Conservation (phyloP, 2,888 invertebrate genomes). For the Sarcophaga rosellei region DNA sequence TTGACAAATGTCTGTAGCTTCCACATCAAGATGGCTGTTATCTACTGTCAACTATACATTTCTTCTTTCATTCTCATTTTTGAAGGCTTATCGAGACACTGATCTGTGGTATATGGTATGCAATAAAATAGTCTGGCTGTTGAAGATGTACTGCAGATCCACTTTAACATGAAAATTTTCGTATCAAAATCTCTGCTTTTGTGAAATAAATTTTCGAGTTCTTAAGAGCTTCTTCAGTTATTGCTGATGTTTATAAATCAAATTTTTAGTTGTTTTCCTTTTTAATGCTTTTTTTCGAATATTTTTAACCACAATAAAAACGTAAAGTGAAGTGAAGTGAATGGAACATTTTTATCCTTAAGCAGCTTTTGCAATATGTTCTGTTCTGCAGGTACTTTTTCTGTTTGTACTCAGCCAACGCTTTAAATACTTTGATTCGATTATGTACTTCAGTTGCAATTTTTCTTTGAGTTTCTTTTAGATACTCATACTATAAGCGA, state of each 20-base stretch:
- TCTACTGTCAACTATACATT: too few relatives aligned
- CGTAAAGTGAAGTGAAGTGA: background rate
- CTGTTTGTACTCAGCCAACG: conserved; percentile 23
- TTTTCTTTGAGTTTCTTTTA: background rate
- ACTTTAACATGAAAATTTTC: too few relatives aligned
- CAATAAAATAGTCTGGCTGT: too few relatives aligned
- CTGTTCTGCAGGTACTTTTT: conserved; percentile 3
- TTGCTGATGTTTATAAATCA: background rate
- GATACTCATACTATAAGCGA: background rate
- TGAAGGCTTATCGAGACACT: too few relatives aligned
- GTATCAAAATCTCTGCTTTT: too few relatives aligned
- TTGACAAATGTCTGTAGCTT: too few relatives aligned
- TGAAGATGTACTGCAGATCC: too few relatives aligned
- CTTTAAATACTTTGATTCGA: conserved; percentile 60
- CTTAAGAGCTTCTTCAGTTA: background rate
- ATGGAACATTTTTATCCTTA: background rate
- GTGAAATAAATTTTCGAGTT: background rate
- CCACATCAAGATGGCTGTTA: too few relatives aligned
- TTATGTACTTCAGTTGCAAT: conserved; percentile 37
- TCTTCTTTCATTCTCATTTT: too few relatives aligned
- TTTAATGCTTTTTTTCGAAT: background rate
- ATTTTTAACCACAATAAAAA: background rate
- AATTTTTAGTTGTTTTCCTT: background rate
- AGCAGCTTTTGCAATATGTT: background rate
- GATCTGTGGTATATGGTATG: too few relatives aligned